Evolutionary conservation across 2,797 vertebrate species (phyloP).

Genomic region (Lithobates pipiens): DNA sequence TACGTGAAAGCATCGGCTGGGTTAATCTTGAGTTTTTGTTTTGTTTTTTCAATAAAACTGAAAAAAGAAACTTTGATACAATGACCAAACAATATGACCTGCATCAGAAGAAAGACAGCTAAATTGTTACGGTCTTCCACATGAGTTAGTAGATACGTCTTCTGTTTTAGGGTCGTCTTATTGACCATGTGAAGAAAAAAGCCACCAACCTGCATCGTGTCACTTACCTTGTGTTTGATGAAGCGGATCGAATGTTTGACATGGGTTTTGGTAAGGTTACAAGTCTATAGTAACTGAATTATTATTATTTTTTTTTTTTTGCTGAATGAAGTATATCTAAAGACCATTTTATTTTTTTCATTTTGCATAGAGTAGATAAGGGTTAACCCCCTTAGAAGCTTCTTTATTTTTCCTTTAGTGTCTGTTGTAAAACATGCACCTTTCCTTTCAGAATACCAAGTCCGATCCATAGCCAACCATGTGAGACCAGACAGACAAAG

Average conservation of each 20-base stretch:
- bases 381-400: no score
- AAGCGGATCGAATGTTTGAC: conserved; percentile 99
- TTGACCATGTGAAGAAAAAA: conserved; percentile 99
- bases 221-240: conserved; percentile 97
- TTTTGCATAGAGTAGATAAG: no score
- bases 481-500: conserved; percentile 98
- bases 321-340: background rate
- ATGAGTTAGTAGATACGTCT: background rate
- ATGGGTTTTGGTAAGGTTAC: conserved; percentile 94
- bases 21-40: no score
- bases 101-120: background rate
- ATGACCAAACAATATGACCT: background rate
- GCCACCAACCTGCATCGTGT: conserved; percentile 97
- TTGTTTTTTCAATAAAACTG: background rate
- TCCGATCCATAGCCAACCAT: conserved; percentile 93
- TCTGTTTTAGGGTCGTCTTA: conserved; percentile 88
- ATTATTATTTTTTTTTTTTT: no score
- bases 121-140: fast-evolving
- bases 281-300: background rate
- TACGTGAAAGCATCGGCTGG: background rate
- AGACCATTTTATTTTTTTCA: no score
- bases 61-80: background rate
- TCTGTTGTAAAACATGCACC: background rate
- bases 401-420: background rate
- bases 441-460: conserved; percentile 89